Conservation (phyloP, 35 echinoderm and acorn worm genomes). For the Holothuria glaberrima region DNA sequence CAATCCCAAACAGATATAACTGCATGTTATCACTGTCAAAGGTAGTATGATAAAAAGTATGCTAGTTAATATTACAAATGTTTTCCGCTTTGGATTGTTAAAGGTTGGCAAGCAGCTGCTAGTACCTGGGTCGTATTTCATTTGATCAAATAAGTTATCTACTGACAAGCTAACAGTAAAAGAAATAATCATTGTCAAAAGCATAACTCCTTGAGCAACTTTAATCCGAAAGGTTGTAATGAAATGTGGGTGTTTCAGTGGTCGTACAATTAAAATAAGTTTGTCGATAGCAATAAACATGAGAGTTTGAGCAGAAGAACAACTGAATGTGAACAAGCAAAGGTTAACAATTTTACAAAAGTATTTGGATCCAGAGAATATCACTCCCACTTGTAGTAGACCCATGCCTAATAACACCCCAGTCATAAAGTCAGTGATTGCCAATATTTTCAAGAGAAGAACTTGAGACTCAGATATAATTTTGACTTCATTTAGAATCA, state of each 20-base stretch:
- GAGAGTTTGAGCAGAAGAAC: background rate
- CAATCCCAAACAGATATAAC: no score
- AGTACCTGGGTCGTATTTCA: background rate
- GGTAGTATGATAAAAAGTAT: no score
- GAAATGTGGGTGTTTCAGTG: background rate
- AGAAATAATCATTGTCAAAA: background rate
- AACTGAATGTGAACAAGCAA: background rate
- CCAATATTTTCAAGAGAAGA: background rate
- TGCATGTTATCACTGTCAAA: no score
- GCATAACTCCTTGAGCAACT: background rate
- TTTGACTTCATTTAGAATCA: background rate
- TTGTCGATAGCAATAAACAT: background rate
- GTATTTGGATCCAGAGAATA: background rate
- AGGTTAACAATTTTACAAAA: background rate
- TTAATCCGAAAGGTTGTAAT: constrained; percentile 21
- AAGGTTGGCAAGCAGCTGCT: background rate
- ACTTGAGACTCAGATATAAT: background rate
- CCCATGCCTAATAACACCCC: constrained; percentile 6
- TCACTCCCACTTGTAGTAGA: background rate
- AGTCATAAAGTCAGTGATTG: background rate
- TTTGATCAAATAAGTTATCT: background rate
- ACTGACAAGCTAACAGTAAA: background rate
- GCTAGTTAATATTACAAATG: no score
- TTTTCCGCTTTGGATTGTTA: background rate
- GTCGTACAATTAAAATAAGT: background rate